Conservation (phyloP, 2,888 invertebrate species). For the Sinhomidia bicolor region DNA sequence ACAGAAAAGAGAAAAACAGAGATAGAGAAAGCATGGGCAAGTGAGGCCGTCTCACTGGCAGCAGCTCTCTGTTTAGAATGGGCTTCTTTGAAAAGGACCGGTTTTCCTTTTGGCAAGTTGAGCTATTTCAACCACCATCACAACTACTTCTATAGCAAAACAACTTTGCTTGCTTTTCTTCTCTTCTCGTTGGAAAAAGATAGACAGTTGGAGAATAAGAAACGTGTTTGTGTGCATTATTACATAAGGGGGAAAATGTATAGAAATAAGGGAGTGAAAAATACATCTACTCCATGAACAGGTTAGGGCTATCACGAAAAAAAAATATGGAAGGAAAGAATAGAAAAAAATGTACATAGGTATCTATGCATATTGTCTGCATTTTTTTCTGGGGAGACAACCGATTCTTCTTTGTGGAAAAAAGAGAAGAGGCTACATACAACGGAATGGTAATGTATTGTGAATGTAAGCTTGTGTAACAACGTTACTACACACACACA, state of each 20-base stretch:
- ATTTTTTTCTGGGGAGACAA: not conserved
- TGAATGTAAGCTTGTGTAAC: too few species aligned
- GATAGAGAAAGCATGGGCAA: constrained; percentile 7
- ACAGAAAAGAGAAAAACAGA: not conserved
- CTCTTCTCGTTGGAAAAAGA: not conserved
- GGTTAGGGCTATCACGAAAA: too few species aligned
- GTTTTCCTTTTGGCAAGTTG: constrained; percentile 22
- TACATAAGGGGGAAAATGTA: not conserved
- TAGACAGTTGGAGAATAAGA: not conserved
- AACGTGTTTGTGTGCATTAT: not conserved
- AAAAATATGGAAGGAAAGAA: not conserved
- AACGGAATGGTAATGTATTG: not conserved
- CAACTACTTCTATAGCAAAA: too few species aligned
- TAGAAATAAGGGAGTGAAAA: not conserved
- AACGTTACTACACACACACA: not conserved
- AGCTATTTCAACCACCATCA: not conserved
- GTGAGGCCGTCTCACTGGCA: constrained; percentile 2
- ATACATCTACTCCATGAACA: too few species aligned
- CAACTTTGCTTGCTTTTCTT: not conserved
- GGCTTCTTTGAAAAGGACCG: not conserved
- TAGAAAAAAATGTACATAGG: not conserved
- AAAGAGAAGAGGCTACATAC: not conserved
- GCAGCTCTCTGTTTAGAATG: constrained; percentile 15
- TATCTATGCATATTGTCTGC: not conserved
- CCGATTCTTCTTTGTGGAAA: not conserved